A percentile compares a stretch with the other conserved stretches of the same genome.
Evolutionary conservation across 2,888 invertebrate species (phyloP).

Genomic region (Heliconius sara): DNA sequence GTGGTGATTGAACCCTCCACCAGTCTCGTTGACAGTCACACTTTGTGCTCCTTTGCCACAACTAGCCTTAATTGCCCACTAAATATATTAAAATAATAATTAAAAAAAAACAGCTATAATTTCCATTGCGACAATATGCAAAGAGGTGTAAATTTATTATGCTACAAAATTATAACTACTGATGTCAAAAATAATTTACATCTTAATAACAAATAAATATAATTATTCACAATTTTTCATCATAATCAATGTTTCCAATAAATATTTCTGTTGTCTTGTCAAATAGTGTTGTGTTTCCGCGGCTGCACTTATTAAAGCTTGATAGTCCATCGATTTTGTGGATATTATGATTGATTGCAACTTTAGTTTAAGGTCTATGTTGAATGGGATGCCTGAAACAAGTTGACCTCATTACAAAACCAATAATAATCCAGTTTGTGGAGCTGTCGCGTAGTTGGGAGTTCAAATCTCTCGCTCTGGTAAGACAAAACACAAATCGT

Average conservation of each 20-base stretch:
- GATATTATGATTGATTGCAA: slow-evolving; percentile 74
- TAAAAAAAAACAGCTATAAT: too few species aligned
- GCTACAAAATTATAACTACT: neutral
- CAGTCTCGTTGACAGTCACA: too few species aligned
- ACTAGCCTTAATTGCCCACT: too few species aligned
- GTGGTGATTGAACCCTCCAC: too few species aligned
- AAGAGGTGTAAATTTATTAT: neutral
- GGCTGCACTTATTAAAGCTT: slow-evolving; percentile 62
- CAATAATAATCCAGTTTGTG: too few species aligned
- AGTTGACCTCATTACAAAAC: too few species aligned
- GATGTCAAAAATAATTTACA: neutral
- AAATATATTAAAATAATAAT: too few species aligned
- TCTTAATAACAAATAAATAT: neutral
- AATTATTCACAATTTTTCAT: slow-evolving; percentile 38
- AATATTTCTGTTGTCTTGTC: slow-evolving; percentile 63
- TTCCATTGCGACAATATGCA: too few species aligned
- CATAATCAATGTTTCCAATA: slow-evolving; percentile 62
- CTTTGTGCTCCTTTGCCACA: too few species aligned
- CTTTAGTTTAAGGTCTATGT: slow-evolving; percentile 66
- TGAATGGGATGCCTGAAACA: slow-evolving; percentile 64
- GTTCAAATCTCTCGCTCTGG: too few species aligned
- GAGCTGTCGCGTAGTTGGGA: too few species aligned
- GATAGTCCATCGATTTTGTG: slow-evolving; percentile 61
- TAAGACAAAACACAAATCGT: too few species aligned
- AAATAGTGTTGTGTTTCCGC: slow-evolving; percentile 64